phyloP scores from a whole-genome alignment of 2,888 invertebrate species.

The Brenthis daphne region DNA sequence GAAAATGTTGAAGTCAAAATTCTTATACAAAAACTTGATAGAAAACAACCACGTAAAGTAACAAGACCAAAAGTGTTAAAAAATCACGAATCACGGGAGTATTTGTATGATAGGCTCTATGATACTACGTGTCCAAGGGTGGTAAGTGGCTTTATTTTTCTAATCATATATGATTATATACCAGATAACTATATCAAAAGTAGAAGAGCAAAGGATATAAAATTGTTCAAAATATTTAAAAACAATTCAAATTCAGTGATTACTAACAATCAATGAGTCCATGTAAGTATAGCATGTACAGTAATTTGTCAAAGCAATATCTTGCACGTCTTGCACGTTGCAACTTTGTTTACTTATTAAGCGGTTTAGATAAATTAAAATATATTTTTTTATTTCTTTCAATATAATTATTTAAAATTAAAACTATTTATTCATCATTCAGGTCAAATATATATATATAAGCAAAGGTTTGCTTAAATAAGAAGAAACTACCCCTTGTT shows the following conservation, averaged over 20 bases:
- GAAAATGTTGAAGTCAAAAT: slow-evolving; percentile 34
- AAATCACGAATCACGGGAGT: slow-evolving; percentile 63
- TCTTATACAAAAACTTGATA: slow-evolving; percentile 46
- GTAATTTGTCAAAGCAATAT: slow-evolving; percentile 15
- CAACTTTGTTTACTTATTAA: slow-evolving; percentile 20
- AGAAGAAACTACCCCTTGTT: no score
- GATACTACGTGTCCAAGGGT: slow-evolving; percentile 63
- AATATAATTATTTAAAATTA: neutral
- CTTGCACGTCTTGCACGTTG: slow-evolving; percentile 14
- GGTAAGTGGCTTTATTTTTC: slow-evolving; percentile 53
- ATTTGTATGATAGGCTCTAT: slow-evolving; percentile 70
- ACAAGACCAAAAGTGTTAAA: slow-evolving; percentile 69
- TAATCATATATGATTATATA: neutral
- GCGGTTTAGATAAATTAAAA: slow-evolving; percentile 1
- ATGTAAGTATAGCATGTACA: slow-evolving; percentile 1
- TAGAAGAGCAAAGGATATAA: neutral
- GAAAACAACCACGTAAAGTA: slow-evolving; percentile 56
- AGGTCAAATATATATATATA: no score
- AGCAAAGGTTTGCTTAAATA: no score
- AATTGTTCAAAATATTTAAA: neutral
- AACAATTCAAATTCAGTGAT: neutral
- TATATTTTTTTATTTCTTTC: neutral
- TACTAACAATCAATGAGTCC: neutral
- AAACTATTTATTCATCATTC: no score
- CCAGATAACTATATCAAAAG: neutral